Conservation (phyloP, 2,113 vertebrate species). For the Lophius piscatorius region DNA sequence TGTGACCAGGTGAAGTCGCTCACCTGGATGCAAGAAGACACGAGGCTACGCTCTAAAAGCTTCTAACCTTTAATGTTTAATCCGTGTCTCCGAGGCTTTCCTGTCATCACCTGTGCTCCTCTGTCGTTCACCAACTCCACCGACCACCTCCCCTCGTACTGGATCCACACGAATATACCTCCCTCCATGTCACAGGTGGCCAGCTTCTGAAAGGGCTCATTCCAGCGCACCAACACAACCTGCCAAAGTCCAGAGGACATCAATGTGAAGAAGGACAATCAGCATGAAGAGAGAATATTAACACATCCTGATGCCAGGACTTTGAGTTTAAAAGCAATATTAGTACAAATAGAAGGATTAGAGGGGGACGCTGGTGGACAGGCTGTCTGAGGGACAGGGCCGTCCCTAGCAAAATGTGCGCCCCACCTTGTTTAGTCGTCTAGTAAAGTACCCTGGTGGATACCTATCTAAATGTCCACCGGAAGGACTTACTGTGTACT, state of each 20-base stretch:
- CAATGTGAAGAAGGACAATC: background rate
- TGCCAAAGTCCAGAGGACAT: conserved; percentile 61
- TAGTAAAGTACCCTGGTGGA: too few species aligned
- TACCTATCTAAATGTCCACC: too few species aligned
- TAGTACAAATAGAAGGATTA: too few species aligned
- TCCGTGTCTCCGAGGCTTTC: too few species aligned
- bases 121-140: conserved; percentile 98
- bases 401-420: too few species aligned
- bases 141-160: conserved; percentile 98
- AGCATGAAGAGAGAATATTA: too few species aligned
- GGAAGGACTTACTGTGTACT: too few species aligned
- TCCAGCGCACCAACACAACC: conserved; percentile 98
- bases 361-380: too few species aligned
- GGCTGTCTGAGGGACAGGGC: too few species aligned
- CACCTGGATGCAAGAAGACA: conserved; percentile 78
- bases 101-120: conserved; percentile 88
- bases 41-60: background rate
- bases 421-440: too few species aligned
- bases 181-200: conserved; percentile 98
- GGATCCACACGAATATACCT: conserved; percentile 99
- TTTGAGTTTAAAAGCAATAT: too few species aligned
- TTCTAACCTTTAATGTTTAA: background rate
- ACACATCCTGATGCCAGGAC: too few species aligned
- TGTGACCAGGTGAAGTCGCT: conserved; percentile 99
- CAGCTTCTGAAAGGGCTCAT: conserved; percentile 98